Conservation (phyloP, 2,888 invertebrate genomes). For the Stegophylla sp. region DNA sequence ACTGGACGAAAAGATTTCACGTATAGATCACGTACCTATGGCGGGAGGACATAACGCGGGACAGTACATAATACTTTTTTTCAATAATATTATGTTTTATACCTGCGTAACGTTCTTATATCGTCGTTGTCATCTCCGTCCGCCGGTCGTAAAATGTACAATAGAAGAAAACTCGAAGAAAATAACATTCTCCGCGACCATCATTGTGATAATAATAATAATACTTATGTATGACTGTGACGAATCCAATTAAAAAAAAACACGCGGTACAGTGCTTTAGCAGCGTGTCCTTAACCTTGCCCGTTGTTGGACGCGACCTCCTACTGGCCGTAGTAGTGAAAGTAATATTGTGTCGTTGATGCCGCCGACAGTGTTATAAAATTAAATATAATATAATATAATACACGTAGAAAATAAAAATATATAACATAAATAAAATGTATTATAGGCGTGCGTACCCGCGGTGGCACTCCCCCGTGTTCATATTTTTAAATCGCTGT, state of each 20-base stretch:
- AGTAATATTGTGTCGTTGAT: background rate
- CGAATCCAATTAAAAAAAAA: conserved; percentile 39
- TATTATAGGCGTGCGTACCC: background rate
- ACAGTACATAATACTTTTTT: too few relatives aligned
- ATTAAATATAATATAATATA: background rate
- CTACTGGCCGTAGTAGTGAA: conserved; percentile 47
- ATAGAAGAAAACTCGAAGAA: background rate
- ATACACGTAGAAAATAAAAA: background rate
- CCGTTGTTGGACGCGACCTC: conserved; percentile 28
- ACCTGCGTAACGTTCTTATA: too few relatives aligned
- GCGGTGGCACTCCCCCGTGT: conserved; percentile 18
- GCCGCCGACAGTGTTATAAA: background rate
- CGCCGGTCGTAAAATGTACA: background rate
- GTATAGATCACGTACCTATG: too few relatives aligned
- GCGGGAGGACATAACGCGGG: too few relatives aligned
- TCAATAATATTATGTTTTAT: too few relatives aligned
- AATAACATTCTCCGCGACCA: background rate
- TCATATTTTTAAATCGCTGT: background rate
- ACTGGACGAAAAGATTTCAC: too few relatives aligned
- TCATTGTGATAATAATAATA: too few relatives aligned
- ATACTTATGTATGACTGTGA: background rate
- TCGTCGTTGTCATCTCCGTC: too few relatives aligned
- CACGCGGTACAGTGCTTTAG: background rate
- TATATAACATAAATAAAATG: background rate
- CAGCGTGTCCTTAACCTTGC: conserved; percentile 51